These are phyloP conservation scores for Prunella fulvescens DNA, from an alignment of 2,113 vertebrate species.

Conservation along the genomic window DNA sequence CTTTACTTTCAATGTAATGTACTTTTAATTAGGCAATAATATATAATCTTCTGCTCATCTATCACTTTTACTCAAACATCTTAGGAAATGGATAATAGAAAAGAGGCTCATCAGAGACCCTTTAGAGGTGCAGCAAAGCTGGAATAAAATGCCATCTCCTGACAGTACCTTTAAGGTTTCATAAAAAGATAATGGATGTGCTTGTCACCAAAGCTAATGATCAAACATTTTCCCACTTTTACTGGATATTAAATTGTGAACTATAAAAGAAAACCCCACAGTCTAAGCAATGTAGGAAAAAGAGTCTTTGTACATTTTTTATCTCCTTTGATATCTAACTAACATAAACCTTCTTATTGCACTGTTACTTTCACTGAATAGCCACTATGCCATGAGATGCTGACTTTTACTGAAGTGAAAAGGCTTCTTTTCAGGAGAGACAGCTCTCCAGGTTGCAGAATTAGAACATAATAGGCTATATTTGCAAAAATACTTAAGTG, in stretches of 20 bases:
- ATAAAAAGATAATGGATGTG: conserved; percentile 67
- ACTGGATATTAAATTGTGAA: conserved; percentile 39
- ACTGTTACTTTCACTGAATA: not conserved
- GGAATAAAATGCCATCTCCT: conserved; percentile 48
- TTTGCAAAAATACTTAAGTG: not conserved
- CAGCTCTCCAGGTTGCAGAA: not conserved
- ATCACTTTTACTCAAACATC: conserved; percentile 48
- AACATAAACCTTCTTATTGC: conserved; percentile 9
- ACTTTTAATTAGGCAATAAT: conserved; percentile 67
- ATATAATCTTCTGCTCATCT: conserved; percentile 45
- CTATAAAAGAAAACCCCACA: conserved; percentile 6
- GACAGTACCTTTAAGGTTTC: conserved; percentile 54
- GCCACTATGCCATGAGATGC: not conserved
- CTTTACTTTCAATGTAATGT: conserved; percentile 48
- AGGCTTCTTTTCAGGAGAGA: not conserved
- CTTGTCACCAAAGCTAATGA: conserved; percentile 47
- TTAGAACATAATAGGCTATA: not conserved
- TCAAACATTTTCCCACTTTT: conserved; percentile 58
- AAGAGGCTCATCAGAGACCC: conserved; percentile 6
- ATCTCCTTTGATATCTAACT: not conserved
- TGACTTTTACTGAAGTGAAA: not conserved
- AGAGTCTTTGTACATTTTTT: not conserved
- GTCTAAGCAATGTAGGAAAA: not conserved
- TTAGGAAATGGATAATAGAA: not conserved
- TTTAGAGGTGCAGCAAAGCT: not conserved